Percentiles rank a stretch among this genome's conserved stretches.
phyloP scores from a whole-genome alignment of 2,113 vertebrate genomes.

The Melanerpes aurifrons region DNA sequence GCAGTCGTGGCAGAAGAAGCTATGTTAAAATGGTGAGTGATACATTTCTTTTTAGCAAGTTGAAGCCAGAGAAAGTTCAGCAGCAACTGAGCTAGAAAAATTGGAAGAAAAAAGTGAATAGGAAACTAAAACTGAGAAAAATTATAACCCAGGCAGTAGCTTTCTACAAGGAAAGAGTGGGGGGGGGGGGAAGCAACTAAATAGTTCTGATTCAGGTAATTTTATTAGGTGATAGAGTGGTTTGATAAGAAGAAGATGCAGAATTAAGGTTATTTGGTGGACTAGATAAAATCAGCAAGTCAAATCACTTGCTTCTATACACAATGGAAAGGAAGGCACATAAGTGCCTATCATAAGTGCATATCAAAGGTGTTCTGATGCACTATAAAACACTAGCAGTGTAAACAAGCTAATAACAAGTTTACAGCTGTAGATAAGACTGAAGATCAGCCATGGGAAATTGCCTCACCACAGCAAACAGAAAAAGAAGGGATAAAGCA shows the following conservation, averaged over 20 bases:
- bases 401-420: conserved; percentile 29
- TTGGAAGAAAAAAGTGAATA: background rate
- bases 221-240: background rate
- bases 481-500: background rate
- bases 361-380: background rate
- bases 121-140: background rate
- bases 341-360: background rate
- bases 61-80: background rate
- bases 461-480: background rate
- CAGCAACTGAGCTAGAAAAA: background rate
- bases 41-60: background rate
- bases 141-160: background rate
- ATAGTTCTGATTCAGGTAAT: background rate
- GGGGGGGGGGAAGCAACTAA: background rate
- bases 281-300: background rate
- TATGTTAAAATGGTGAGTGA: background rate
- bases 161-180: background rate
- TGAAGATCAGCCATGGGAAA: conserved; percentile 4
- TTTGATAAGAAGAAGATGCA: background rate
- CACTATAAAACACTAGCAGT: background rate
- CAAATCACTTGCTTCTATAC: background rate
- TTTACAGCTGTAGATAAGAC: background rate
- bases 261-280: background rate
- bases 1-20: background rate
- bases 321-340: background rate